Evolutionary conservation across 2,113 vertebrate species (phyloP).

Genomic region (Nycticryphes semicollaris): DNA sequence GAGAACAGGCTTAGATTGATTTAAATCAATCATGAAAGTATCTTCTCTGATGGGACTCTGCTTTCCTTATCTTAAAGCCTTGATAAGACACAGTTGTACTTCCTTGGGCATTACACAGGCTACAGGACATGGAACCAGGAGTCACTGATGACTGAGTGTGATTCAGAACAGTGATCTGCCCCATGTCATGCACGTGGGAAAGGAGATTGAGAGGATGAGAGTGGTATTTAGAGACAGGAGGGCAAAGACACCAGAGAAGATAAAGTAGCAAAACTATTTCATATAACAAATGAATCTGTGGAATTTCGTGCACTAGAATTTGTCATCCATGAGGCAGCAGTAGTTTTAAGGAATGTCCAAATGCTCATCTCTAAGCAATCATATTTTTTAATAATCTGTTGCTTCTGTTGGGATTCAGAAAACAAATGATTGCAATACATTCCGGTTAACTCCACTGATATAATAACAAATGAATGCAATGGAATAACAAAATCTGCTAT

Average conservation of each 20-base stretch:
- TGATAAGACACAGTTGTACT: neutral
- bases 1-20: neutral
- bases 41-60: neutral
- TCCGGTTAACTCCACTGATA: neutral
- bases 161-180: neutral
- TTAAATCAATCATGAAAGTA: neutral
- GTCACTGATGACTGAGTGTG: rapidly evolving
- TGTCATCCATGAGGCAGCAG: neutral
- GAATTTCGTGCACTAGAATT: neutral
- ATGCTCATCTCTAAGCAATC: neutral
- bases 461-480: neutral
- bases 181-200: neutral
- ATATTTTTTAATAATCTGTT: neutral
- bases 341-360: neutral
- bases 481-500: neutral
- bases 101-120: neutral
- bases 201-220: neutral
- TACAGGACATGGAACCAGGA: neutral
- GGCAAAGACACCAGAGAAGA: neutral
- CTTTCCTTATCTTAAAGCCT: neutral
- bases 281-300: neutral
- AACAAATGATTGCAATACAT: neutral
- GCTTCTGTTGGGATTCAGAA: neutral
- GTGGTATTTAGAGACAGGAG: neutral
- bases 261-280: neutral